Base-by-base conservation (phyloP, 2,888 invertebrate genomes). In the Callyntrura guangdongensis region DNA sequence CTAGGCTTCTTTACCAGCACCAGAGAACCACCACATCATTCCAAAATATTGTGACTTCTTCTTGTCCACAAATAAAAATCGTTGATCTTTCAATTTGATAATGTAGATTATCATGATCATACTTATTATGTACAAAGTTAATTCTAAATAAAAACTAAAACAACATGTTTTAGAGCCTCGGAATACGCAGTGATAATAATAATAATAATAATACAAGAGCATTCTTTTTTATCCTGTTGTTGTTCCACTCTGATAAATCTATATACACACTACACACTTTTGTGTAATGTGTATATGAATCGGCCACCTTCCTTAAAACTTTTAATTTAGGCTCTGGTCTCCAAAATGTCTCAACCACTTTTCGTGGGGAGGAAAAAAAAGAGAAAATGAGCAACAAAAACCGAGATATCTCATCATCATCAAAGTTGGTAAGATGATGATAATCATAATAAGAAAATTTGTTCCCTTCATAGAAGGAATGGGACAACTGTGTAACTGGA, bases 401-500 rank as follows among this genome's bases (percentile, higher is more conserved):
- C 47, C 61, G 74, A 59, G 74, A 81, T 89, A 83, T 84, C 83
- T 89, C 59, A 77, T 79, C 53, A 59, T 88, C 72, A 36, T 85
- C 67, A 79, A 64, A 74, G 67, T 61, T 79, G 74, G 87, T 53
- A 79, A 69, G 89, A 85, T 84, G 89, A 89, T 89, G 89, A 85
- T 89, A 85, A 89, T 89, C 84, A 89, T 89, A 89, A 89, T 89
- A 72, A 82, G 82, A 89, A 83, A 89, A 84, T 85, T 89, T 84
- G 84, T 89, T 84, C 69, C 67, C 61, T 79, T 64, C 74, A 67
- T 83, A 74, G 83, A 85, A 85, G 79, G 89, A 89, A 89, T 89
- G 85, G 89, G 89, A 89, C 89, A 85, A 89, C 67, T 89, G 84
- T 89, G 89, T 89, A 89, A 89, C 85, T 85, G 79, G 89, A 89